These are phyloP conservation scores for Linnaemya vulpina DNA, from an alignment of 2,888 invertebrate genomes.

Conservation along the genomic window DNA sequence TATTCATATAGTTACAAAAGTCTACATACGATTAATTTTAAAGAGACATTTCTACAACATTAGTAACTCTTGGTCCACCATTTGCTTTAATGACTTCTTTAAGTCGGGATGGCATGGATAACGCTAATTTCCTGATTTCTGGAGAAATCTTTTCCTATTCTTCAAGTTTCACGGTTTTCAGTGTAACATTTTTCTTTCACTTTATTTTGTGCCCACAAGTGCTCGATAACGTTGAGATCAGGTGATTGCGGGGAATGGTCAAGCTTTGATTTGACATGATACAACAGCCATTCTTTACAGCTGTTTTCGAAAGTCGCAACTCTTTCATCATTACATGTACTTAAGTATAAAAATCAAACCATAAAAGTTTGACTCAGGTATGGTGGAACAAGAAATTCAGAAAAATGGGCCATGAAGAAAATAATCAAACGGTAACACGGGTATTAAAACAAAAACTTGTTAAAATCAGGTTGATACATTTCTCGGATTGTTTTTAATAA, in stretches of 20 bases:
- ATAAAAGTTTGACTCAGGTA: too few relatives aligned
- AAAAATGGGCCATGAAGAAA: too few relatives aligned
- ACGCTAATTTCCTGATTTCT: neutral
- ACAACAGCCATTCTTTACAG: conserved; percentile 1
- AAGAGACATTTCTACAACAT: neutral
- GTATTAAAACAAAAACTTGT: too few relatives aligned
- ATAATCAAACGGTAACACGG: too few relatives aligned
- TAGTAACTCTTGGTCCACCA: too few relatives aligned
- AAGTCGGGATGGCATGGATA: neutral
- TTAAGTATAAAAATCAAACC: too few relatives aligned
- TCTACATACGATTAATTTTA: neutral
- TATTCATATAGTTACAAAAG: neutral
- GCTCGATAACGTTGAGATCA: neutral
- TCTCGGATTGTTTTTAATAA: too few relatives aligned
- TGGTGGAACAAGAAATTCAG: too few relatives aligned
- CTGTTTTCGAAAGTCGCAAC: too few relatives aligned
- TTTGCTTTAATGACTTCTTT: neutral
- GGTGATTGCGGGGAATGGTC: neutral
- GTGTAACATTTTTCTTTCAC: neutral
- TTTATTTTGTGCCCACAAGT: neutral
- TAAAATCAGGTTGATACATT: too few relatives aligned
- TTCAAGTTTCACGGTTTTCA: neutral
- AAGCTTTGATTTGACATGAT: neutral
- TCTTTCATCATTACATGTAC: too few relatives aligned
- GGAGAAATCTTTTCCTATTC: neutral